Evolutionary conservation across 2,797 vertebrate genomes (phyloP).

Genomic region (Rhyacichthys aspro): DNA sequence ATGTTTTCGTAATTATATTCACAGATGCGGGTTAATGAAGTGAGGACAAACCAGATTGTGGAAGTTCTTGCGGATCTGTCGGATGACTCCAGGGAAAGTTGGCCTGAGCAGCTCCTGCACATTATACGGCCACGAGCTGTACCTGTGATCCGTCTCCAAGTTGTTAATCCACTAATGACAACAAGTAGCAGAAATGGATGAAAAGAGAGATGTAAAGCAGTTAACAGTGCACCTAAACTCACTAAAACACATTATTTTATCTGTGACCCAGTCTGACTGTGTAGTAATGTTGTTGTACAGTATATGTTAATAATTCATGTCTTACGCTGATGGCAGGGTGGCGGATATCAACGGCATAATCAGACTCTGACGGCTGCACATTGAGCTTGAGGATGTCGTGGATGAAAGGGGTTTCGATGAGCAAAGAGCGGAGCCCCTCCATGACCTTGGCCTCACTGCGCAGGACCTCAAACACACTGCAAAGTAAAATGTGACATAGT

Average conservation of each 20-base stretch:
- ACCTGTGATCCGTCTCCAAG: slow-evolving; percentile 90
- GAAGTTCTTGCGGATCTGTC: slow-evolving; percentile 97
- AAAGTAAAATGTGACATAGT: background rate
- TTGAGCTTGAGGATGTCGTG: slow-evolving; percentile 94
- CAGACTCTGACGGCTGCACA: slow-evolving; percentile 91
- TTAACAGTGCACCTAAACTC: background rate
- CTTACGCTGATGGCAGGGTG: slow-evolving; percentile 89
- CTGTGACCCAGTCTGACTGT: no score
- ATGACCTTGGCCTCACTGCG: slow-evolving; percentile 93
- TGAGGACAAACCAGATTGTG: slow-evolving; percentile 89
- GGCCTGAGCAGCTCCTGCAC: slow-evolving; percentile 94
- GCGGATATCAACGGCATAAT: slow-evolving; percentile 96
- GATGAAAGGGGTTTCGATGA: slow-evolving; percentile 87
- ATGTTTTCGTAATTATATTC: slow-evolving; percentile 16
- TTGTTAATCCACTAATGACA: slow-evolving; percentile 94
- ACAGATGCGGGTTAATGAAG: background rate
- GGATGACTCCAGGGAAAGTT: slow-evolving; percentile 96
- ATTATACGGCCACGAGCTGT: slow-evolving; percentile 92
- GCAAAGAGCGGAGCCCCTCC: slow-evolving; percentile 94
- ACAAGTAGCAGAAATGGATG: background rate
- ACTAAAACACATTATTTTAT: background rate
- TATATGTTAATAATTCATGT: background rate
- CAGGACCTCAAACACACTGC: slow-evolving; percentile 90
- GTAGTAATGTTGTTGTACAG: background rate
- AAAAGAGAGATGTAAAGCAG: slow-evolving; percentile 3